Percentiles rank a stretch among this genome's conserved stretches.
Conservation (phyloP, 1,140 invertebrate genomes). For the Drepana arcuata region DNA sequence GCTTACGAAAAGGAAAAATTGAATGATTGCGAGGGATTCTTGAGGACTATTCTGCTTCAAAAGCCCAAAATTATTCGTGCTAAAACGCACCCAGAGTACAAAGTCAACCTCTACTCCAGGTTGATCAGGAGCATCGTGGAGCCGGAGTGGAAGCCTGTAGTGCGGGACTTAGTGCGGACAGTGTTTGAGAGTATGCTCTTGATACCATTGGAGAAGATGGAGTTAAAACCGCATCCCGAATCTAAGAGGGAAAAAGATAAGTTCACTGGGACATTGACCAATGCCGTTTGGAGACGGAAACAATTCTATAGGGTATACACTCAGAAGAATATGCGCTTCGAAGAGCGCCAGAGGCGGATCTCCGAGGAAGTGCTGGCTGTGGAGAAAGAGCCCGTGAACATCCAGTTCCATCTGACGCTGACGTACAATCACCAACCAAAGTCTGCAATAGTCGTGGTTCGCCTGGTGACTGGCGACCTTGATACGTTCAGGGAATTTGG, state of each 20-base stretch:
- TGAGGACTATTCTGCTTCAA: constrained; percentile 28
- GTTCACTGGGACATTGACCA: constrained; percentile 20
- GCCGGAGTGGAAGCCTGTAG: constrained; percentile 30
- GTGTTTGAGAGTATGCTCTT: constrained; percentile 35
- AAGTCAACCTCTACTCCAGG: constrained; percentile 21
- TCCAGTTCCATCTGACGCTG: constrained; percentile 27
- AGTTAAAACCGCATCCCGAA: constrained; percentile 19
- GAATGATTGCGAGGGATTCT: constrained; percentile 17
- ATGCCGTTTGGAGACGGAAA: constrained; percentile 40
- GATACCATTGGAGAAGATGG: constrained; percentile 19
- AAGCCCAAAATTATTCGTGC: constrained; percentile 19
- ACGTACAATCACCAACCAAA: constrained; percentile 18
- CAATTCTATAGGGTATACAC: constrained; percentile 16
- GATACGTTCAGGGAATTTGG: constrained; percentile 32
- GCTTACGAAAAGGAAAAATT: constrained; percentile 28
- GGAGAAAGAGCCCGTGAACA: constrained; percentile 11
- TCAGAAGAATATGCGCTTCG: constrained; percentile 9
- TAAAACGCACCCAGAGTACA: constrained; percentile 22
- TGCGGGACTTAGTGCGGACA: constrained; percentile 15
- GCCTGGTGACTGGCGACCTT: constrained; percentile 22
- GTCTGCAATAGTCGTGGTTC: constrained; percentile 12
- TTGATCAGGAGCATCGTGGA: constrained; percentile 15
- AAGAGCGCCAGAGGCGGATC: constrained; percentile 25
- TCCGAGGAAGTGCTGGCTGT: constrained; percentile 28
- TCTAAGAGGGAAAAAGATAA: constrained; percentile 25